Evolutionary conservation across 1,140 invertebrate species (phyloP), one percentile per base, ranked within the genome.

Genomic region (Gryllus bimaculatus): DNA sequence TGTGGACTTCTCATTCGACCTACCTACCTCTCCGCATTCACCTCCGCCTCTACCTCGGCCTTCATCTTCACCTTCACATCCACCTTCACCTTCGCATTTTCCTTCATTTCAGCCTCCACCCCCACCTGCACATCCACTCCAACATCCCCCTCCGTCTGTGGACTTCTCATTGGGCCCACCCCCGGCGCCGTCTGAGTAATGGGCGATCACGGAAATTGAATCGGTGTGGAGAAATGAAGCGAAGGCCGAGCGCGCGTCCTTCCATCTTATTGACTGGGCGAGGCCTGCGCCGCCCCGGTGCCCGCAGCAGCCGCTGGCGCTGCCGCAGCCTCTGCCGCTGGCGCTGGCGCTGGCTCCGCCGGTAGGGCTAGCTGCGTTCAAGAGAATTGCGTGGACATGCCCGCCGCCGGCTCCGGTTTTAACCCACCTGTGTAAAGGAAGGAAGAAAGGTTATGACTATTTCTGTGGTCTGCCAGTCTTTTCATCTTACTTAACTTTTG

Each of bases 151-250:
- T 66, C 7, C 54, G 18, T 66, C 54, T 66, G 1, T 39, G 26
- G 26, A 39, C 26, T 39, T 39, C 26, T 39, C 26, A 5, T 39
- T 39, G 1, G 26, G 1, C 54, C 7, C 18, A 10, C 54, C 54
- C 21, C 39, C 75, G 39, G 21, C 47, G 47, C 78, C 47, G 78
- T 73, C 78, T 79, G 79, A 79, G 79, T 79, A 77, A 79, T 79
- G 79, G 79, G 48, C 79, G 79, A 79, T 79, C 79, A 54, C 48
- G 79, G 75, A 79, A 79, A 79, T 79, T 79, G 79, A 79, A 79
- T 79, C 76, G 79, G 79, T 79, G 75, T 79, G 47, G 79, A 79
- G 79, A 79, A 79, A 79, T 79, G 79, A 79, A 74, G 79, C 79
- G 54, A 79, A 79, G 79, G 75, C 73, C 48, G 79, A 21, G 48